A percentile compares a stretch with the other conserved stretches of the same genome.
Evolutionary conservation across 37 sponge, comb jelly and placozoan genomes (phyloP).

Genomic region (Cladorhizidae sp.): DNA sequence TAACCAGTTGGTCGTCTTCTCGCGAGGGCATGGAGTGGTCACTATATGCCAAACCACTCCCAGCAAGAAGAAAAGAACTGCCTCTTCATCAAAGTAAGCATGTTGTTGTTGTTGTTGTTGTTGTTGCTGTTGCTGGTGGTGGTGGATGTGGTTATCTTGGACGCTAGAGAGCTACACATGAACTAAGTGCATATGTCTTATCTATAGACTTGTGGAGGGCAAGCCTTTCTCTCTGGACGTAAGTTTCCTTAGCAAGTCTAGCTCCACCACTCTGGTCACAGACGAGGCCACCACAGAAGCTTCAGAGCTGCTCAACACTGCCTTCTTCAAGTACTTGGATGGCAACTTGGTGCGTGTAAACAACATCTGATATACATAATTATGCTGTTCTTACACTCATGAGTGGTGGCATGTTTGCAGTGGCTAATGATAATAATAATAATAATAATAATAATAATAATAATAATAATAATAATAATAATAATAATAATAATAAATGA

Average conservation of each 20-base stretch:
- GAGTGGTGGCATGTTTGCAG: neutral
- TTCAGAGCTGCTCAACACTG: slow-evolving; percentile 30
- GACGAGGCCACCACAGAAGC: slow-evolving; percentile 2
- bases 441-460: neutral
- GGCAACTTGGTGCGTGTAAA: slow-evolving; percentile 49
- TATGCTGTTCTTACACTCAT: no score
- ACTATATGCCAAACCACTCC: slow-evolving; percentile 10
- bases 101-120: no score
- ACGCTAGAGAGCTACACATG: no score
- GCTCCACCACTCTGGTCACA: neutral
- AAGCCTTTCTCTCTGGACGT: no score
- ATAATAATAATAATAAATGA: no score
- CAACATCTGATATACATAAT: no score
- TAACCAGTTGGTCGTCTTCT: slow-evolving; percentile 36
- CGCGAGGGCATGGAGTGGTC: slow-evolving; percentile 57
- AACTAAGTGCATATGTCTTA: no score
- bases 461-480: no score
- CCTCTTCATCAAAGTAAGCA: slow-evolving; percentile 4
- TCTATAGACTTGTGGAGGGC: no score
- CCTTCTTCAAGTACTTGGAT: slow-evolving; percentile 46
- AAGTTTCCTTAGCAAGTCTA: neutral
- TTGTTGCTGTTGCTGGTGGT: no score
- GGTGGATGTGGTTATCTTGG: no score
- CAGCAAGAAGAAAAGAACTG: neutral
- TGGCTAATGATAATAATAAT: neutral